phyloP scores from a whole-genome alignment of 1,140 invertebrate species.

The Drosophila arawakana region DNA sequence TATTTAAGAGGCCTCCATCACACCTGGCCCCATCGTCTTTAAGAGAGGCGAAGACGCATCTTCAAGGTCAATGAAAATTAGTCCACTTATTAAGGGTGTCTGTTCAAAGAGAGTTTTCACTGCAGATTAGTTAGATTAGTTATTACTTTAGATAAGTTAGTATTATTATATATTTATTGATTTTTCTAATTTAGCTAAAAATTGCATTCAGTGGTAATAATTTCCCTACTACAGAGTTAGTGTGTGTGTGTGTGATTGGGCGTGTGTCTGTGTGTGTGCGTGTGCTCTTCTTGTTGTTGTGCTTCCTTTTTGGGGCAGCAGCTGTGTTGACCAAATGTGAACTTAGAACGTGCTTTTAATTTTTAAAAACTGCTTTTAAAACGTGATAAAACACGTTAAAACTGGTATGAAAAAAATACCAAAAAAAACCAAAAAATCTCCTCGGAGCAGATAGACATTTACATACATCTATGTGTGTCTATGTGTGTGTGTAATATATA shows the following conservation, averaged over 20 bases:
- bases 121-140: too few species aligned
- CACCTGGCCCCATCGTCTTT: too few species aligned
- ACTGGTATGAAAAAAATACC: slow-evolving; percentile 30
- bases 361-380: slow-evolving; percentile 83
- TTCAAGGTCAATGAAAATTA: too few species aligned
- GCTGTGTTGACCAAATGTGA: slow-evolving; percentile 80
- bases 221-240: not conserved
- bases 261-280: not conserved
- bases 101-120: too few species aligned
- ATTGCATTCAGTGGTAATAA: too few species aligned
- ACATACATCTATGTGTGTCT: slow-evolving; percentile 30
- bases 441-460: slow-evolving; percentile 7
- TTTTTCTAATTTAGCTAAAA: too few species aligned
- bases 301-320: slow-evolving; percentile 38
- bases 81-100: too few species aligned
- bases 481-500: slow-evolving; percentile 17
- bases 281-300: not conserved
- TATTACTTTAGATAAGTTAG: too few species aligned
- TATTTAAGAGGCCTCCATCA: too few species aligned
- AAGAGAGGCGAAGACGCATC: too few species aligned
- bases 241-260: not conserved
- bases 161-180: too few species aligned
- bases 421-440: too few species aligned
- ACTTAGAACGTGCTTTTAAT: slow-evolving; percentile 84
- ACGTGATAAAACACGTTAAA: slow-evolving; percentile 80